Base-by-base conservation (phyloP, 92 coral and sea anemone species). In the Galaxea fascicularis region DNA sequence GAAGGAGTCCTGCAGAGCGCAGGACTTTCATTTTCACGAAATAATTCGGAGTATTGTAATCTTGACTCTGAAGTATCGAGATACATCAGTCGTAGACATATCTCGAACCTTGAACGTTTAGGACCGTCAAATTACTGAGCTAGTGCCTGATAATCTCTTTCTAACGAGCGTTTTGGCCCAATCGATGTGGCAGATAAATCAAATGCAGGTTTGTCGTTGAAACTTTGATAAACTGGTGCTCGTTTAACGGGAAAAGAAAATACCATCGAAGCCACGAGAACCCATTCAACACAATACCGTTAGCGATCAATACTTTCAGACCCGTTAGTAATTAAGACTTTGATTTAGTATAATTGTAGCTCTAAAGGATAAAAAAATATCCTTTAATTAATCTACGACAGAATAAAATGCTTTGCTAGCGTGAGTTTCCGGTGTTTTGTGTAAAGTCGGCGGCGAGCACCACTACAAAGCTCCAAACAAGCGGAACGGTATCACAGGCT, bases 381-480 rank as follows among this genome's bases (percentile, higher is more conserved):
- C 4, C 16, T 45, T 46, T 45, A 47, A 71, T 71, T 31, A 71
- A 41, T 82, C 56, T 82, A 25, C 58, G n/a, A 57, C 31, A 71
- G 70, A 46, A 82, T 70, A 63, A 54, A 71, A n/a, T 20, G 60
- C 35, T 30, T 35, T 56, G 58, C 54, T 1, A 15, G 53, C n/a
- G 12, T 49, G 75, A 29, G 70, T 58, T 82, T 82, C 86, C 78
- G 86, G 78, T 45, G 77, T 69, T 70, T 70, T 70, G 68, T 52
- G 56, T 22, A 18, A 10, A 18, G 27, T 18, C 54, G 53, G 47
- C 79, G 45, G 69, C 57, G 21, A 21, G 44, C 16, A 56, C 53
- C 70, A 41, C 73, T 39, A 41, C 39, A 82, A 41, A 58, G 68
- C 70, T 71, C 35, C 70, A 82, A 65, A 71, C 44, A 69, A 41